phyloP scores from a whole-genome alignment of 1,140 invertebrate species.

The Drosophila bipectinata region DNA sequence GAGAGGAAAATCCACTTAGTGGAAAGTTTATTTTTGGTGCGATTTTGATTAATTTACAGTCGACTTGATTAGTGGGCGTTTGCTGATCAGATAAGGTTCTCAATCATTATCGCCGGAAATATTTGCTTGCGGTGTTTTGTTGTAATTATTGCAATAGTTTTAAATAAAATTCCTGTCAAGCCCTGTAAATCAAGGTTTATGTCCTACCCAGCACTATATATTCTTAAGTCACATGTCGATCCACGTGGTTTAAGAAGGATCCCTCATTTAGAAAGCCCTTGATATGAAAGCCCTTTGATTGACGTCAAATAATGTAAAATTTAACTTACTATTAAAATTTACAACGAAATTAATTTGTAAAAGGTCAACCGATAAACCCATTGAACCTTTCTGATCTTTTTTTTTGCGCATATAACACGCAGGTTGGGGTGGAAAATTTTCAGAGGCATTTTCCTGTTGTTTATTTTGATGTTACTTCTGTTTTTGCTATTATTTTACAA shows the following conservation, averaged over 20 bases:
- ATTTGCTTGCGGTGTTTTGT: background rate
- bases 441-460: conserved; percentile 42
- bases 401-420: conserved; percentile 25
- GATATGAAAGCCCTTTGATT: background rate
- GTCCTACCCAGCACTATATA: background rate
- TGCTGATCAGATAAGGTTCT: conserved; percentile 20
- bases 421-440: conserved; percentile 59
- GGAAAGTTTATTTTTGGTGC: conserved; percentile 13
- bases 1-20: conserved; percentile 14
- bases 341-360: conserved; percentile 15
- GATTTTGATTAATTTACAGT: conserved; percentile 25
- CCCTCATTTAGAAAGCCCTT: background rate
- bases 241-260: background rate
- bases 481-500: conserved; percentile 30
- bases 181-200: background rate
- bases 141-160: background rate
- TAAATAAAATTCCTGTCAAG: background rate
- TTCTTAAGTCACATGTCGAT: background rate
- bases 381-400: conserved; percentile 36
- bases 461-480: conserved; percentile 22
- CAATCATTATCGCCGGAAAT: conserved; percentile 7
- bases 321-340: background rate
- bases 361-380: conserved; percentile 28
- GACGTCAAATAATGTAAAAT: conserved; percentile 8
- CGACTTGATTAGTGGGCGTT: conserved; percentile 21